A percentile compares a stretch with the other conserved stretches of the same genome.
Conservation (phyloP, 2,888 invertebrate genomes). For the Autographa pulchrina region DNA sequence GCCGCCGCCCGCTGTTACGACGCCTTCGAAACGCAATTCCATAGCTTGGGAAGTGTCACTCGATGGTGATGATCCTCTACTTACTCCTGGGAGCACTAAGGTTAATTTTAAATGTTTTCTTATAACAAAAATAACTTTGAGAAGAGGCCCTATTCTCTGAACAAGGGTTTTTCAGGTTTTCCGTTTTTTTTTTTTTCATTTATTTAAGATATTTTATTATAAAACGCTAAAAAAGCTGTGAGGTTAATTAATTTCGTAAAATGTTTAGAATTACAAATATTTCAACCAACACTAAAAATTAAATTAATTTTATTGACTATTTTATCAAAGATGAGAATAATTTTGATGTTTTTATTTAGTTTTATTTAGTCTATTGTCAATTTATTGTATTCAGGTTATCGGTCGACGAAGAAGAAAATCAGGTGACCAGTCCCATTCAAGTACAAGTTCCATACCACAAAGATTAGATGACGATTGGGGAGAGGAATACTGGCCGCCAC, state of each 20-base stretch:
- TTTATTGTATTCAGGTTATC: conserved; percentile 84
- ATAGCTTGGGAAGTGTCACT: conserved; percentile 97
- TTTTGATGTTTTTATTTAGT: background rate
- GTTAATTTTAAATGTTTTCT: conserved; percentile 69
- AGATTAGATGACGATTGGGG: conserved; percentile 90
- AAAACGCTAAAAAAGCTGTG: too few relatives aligned
- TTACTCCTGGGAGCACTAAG: conserved; percentile 92
- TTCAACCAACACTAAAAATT: too few relatives aligned
- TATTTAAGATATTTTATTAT: too few relatives aligned
- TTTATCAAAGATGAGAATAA: background rate
- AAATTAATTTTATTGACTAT: background rate
- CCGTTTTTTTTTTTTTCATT: too few relatives aligned
- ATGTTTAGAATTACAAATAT: too few relatives aligned
- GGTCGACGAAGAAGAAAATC: conserved; percentile 89
- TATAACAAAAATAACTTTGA: background rate
- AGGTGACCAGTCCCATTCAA: conserved; percentile 90
- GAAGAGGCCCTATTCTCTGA: too few relatives aligned
- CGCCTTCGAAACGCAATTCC: conserved; percentile 93
- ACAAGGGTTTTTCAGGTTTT: background rate
- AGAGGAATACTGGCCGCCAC: conserved; percentile 93
- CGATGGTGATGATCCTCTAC: conserved; percentile 91
- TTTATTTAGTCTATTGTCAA: conserved; percentile 7
- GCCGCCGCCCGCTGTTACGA: conserved; percentile 88
- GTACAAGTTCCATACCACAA: conserved; percentile 93
- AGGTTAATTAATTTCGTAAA: too few relatives aligned